phyloP scores from a whole-genome alignment of 2,797 vertebrate species.

The Peromyscus eremicus region DNA sequence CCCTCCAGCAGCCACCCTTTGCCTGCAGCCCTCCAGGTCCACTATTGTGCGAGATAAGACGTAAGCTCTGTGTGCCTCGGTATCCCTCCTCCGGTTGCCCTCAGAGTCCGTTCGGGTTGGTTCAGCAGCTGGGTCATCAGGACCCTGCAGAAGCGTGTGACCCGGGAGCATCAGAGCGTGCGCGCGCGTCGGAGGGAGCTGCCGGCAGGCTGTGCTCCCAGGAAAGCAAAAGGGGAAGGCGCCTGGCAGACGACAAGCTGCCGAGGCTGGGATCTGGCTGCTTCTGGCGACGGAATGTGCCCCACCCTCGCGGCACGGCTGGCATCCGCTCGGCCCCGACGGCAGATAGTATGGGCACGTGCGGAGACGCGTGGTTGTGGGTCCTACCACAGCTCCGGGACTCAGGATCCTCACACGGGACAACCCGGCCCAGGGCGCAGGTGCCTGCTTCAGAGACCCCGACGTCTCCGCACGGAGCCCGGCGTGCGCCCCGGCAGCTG shows the following conservation, averaged over 20 bases:
- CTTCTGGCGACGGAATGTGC: not conserved
- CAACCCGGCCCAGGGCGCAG: not conserved
- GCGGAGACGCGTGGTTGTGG: not conserved
- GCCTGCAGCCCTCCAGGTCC: not conserved
- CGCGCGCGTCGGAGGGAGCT: not conserved
- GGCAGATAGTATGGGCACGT: not conserved
- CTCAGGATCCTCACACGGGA: not conserved
- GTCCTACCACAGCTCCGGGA: not conserved
- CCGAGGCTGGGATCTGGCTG: not conserved
- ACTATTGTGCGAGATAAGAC: not conserved
- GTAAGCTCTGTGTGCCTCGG: not conserved
- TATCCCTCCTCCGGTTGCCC: not conserved
- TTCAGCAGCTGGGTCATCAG: not conserved
- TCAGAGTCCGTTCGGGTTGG: not conserved
- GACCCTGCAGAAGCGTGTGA: not conserved
- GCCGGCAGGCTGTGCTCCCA: not conserved
- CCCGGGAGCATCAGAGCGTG: not conserved
- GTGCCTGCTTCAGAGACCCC: not conserved
- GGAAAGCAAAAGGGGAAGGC: not conserved
- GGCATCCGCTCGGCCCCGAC: not conserved
- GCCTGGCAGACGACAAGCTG: not conserved
- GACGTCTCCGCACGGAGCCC: not conserved
- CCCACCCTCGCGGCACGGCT: not conserved
- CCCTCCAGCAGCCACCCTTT: not conserved
- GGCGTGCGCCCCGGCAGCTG: not conserved